Evolutionary conservation across 2,888 invertebrate genomes (phyloP).

Genomic region (Sinelater perroti): DNA sequence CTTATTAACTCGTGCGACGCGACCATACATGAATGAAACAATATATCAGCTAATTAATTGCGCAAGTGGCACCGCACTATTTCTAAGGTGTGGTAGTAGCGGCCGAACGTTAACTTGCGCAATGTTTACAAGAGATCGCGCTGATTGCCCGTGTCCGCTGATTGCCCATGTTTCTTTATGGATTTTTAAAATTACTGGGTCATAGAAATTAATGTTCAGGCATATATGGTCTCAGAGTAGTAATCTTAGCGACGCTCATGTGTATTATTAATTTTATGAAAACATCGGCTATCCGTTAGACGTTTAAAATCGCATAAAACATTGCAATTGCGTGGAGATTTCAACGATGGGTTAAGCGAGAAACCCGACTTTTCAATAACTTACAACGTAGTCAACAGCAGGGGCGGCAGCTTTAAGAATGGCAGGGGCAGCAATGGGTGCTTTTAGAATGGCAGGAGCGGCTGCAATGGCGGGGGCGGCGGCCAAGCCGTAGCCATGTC

Average conservation of each 20-base stretch:
- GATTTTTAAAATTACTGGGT: no score
- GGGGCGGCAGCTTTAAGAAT: slow-evolving; percentile 51
- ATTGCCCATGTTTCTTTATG: no score
- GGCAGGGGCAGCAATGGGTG: slow-evolving; percentile 46
- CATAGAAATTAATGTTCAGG: no score
- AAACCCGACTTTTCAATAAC: slow-evolving; percentile 33
- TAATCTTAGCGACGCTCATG: no score
- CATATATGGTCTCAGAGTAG: no score
- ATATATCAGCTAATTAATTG: no score
- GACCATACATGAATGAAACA: slow-evolving; percentile 5
- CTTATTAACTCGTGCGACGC: neutral
- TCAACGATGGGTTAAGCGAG: neutral
- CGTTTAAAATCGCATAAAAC: no score
- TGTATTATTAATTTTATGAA: no score
- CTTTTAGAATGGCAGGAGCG: slow-evolving; percentile 38
- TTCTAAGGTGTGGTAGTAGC: neutral
- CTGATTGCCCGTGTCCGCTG: no score
- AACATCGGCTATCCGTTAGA: no score
- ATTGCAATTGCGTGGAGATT: slow-evolving; percentile 15
- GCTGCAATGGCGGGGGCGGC: slow-evolving; percentile 35
- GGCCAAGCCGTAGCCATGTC: slow-evolving; percentile 4
- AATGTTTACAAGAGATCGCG: neutral
- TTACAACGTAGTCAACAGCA: slow-evolving; percentile 52
- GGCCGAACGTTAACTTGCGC: neutral
- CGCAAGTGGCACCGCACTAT: slow-evolving; percentile 1